Base-by-base conservation (phyloP, 1,140 invertebrate species). In the Tigriopus japonicus region DNA sequence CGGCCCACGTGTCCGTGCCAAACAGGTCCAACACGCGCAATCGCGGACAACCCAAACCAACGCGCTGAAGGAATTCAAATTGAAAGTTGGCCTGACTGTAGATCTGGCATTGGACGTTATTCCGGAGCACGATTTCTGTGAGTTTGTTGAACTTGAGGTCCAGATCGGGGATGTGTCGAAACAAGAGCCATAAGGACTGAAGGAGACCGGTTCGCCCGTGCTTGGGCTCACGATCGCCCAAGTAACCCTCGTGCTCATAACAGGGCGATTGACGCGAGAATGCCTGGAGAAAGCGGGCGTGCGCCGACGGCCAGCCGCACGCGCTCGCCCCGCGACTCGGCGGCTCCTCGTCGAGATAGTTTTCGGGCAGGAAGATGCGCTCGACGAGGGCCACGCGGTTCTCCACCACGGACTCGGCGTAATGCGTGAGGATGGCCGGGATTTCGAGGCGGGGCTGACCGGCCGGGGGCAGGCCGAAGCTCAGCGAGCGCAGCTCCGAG, bases 1-100 rank as follows among this genome's bases (percentile, higher is more conserved):
- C 59, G 13, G 59, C 59, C 59, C 59, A 61, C 10, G 59, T 61
- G 49, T 61, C 59, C 14, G 59, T 61, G n/a, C 59, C 59, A 61
- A 61, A 61, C 21, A 61, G 23, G 28, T 61, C 59, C 10, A 61
- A 53, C 10, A 61, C 41, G 2, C 52, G 45, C 19, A 61, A 52
- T 17, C 35, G 17, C 7, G 59, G 59, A 24, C 59, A 61, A 41
- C 42, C 52, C 21, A 61, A 56, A 14, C 59, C 59, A 19, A 61
- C 52, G 17, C 59, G 45, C 2, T 49, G 49, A 24, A 61, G 51
- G 23, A 61, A 40, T 6, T 61, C 59, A 55, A 61, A 61, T 21
- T 61, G 59, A 21, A 61, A 61, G 23, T 61, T 54, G 14, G 59
- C 59, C 51, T 51, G 19, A 10, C 42, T 55, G 28, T 61, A 61